Evolutionary conservation across 2,113 vertebrate species (phyloP), one percentile per base, ranked within the genome.

Genomic region (Cololabis saira): DNA sequence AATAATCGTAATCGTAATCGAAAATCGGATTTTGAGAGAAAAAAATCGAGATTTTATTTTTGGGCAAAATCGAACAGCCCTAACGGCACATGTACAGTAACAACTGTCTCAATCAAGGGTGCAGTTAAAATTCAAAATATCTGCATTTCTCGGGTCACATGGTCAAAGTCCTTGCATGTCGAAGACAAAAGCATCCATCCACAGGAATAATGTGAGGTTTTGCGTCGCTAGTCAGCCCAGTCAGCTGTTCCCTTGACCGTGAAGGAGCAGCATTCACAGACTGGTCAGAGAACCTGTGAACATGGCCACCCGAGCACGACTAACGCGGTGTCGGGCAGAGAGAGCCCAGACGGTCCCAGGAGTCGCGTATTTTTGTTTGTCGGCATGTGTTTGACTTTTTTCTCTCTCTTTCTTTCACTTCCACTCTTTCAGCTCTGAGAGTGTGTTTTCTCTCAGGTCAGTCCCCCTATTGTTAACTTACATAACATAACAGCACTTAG

Each of bases 401-500:
- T 70, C 56, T n/a, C 37, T 37, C 40, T 64, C 33, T 58, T 71
- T 64, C 33, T 58, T 71, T 44, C 37, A 72, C 47, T 73, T 50
- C 30, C 43, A 72, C 42, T 82, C 64, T 44, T 68, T 54, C 56
- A 71, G 66, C 68, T 53, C 53, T 30, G 37, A 74, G 66, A 49
- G 61, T 19, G 6, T 82, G 72, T 64, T 78, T 78, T 76, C 74
- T 84, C 70, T 70, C 63, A 75, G 79, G 69, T 86, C 78, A 74
- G 43, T 80, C 76, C 71, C 63, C 67, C 57, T 67, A 83, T 85
- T 87, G 80, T 89, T 75, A 50, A 72, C 74, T 87, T 86, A 61
- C 68, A 62, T 84, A 87, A 61, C 68, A 62, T 84, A 87, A 87
- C 75, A 66, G 73, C 82, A 78, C 82, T 83, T 70, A 74, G 74